Evolutionary conservation across 2,888 invertebrate species (phyloP), one percentile per base, ranked within the genome.

Genomic region (Apotomis capreana): DNA sequence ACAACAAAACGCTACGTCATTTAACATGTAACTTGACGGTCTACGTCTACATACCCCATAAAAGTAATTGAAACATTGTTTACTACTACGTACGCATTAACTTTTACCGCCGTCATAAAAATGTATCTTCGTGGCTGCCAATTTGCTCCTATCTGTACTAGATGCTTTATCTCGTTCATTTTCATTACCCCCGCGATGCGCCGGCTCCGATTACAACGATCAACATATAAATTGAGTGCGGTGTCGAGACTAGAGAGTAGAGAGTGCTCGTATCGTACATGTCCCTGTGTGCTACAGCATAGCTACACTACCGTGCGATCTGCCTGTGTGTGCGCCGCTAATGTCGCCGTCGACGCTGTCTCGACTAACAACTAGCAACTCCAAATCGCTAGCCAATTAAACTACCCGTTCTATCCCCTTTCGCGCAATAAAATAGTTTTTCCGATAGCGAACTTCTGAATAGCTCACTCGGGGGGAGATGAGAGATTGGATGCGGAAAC

Each of bases 401-500:
- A 65, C 44, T 44, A n/a, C 36, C 37, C 15, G 46, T 44, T 55
- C 12, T 58, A 58, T 46, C 65, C 65, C 65, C 55, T 65, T 57
- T 55, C 13, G 54, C 9, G 54, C 57, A 57, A 57, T 65, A 65
- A 65, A 65, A 26, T 65, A 57, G 65, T 65, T 65, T 64, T 65
- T 55, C 55, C 46, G 49, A 49, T 65, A 12, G 58, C 55, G 8
- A 57, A 65, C 46, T 65, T 57, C 44, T 54, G 65, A 65, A 65
- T 55, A 65, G 65, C 57, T 57, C 55, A 52, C 62, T 63, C 64
- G 6, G 54, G 65, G 59, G 70, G 55, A 55, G 62, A 54, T 13
- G 44, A 3, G 54, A 70, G 63, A 59, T 58, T 52, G 58, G 63
- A 61, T 49, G 26, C 63, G 69, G 69, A 70, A 70, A 63, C 63